Base-by-base conservation (phyloP, 1,140 invertebrate species). In the Aphidius gifuensis region DNA sequence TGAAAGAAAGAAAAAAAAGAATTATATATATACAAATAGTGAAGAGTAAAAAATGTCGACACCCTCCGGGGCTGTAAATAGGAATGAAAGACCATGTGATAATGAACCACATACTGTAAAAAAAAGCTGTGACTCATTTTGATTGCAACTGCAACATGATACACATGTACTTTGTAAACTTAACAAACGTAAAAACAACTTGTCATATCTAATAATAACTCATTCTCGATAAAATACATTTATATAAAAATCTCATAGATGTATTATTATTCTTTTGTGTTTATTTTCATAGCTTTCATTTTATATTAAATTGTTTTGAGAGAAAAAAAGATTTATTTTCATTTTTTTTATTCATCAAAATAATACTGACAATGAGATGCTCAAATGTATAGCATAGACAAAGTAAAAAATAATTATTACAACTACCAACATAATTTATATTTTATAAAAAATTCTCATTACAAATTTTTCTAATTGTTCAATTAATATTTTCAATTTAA, bases 401-500 rank as follows among this genome's bases (percentile, higher is more conserved):
- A 32, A 32, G 23, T 3, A 32, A 32, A 32, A 32, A 3, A 32
- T 32, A 32, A 32, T 32, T 32, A 32, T 32, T 32, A 32, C 4
- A 3, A 32, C 23, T 32, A 32, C 23, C 23, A 32, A 32, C 23
- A 32, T 32, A 32, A 32, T 32, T 32, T 32, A 32, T 32, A 32
- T 32, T 32, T 32, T 32, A 32, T 32, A 32, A 32, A 32, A 32
- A 32, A 32, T 32, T 32, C 23, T 32, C 23, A 32, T 32, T 32
- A 32, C 23, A 32, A 32, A 32, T 32, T 32, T 4, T 32, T 32
- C 6, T n/a, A 49, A 42, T 47, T 32, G 44, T 9, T 32, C 53
- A 11, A 62, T 62, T 47, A 62, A 62, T 56, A 62, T 62, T 56
- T 56, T 62, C 48, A 48, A 62, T 62, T 42, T 57, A 46, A 62